Conservation (phyloP, 2,113 vertebrate genomes). For the Hypocryptadius cinnamomeus region DNA sequence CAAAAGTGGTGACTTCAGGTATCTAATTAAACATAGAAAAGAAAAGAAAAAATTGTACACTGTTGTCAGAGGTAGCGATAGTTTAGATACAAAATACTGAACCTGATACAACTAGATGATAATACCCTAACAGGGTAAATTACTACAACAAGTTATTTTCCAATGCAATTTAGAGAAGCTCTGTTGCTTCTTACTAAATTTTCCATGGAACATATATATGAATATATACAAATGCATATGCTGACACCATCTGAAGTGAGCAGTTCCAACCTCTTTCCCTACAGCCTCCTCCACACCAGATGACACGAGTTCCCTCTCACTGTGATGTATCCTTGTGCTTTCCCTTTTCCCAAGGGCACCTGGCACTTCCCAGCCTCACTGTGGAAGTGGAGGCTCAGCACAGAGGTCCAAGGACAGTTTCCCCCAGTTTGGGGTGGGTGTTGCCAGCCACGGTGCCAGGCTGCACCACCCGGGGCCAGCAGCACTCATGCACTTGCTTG, state of each 20-base stretch:
- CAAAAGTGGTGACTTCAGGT: neutral
- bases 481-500: neutral
- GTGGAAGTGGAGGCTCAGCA: neutral
- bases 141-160: neutral
- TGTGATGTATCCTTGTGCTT: accelerated
- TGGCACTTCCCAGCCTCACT: accelerated
- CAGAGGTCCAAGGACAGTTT: accelerated
- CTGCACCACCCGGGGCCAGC: neutral
- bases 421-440: neutral
- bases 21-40: neutral
- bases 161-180: neutral
- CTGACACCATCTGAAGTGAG: neutral
- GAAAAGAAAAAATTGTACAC: accelerated
- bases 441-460: accelerated
- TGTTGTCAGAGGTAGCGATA: neutral
- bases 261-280: neutral
- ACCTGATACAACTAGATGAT: neutral
- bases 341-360: neutral
- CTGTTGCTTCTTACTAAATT: neutral
- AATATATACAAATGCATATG: neutral
- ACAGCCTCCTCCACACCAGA: neutral
- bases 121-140: neutral
- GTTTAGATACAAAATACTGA: neutral
- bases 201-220: neutral
- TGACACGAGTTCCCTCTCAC: neutral